These are phyloP conservation scores for Dolichallabes microphthalmus DNA, from an alignment of 2,113 vertebrate species.

Conservation along the genomic window DNA sequence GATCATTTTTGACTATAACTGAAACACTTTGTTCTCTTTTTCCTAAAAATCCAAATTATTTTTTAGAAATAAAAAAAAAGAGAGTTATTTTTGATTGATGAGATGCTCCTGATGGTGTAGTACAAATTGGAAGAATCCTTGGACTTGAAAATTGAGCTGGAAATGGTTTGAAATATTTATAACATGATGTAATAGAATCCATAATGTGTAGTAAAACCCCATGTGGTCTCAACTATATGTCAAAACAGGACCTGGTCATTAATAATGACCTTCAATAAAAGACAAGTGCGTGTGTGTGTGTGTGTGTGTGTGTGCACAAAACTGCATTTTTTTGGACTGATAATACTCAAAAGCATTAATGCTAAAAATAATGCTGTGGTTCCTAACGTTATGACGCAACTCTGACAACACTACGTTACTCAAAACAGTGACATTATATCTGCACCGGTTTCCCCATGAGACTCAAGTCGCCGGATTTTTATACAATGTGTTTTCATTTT, in stretches of 20 bases:
- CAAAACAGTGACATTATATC: neutral
- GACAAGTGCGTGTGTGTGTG: constrained; percentile 1
- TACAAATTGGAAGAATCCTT: neutral
- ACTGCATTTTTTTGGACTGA: neutral
- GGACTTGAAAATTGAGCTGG: neutral
- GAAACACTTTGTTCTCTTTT: neutral
- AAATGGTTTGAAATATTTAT: neutral
- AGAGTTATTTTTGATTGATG: constrained; percentile 18
- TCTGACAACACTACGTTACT: neutral
- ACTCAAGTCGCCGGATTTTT: constrained; percentile 16
- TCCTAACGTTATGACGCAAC: neutral
- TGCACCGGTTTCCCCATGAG: constrained; percentile 4
- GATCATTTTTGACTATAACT: neutral
- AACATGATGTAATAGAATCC: neutral
- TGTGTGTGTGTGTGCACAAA: neutral
- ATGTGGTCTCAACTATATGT: neutral
- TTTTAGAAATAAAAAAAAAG: neutral
- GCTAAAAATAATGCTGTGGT: neutral
- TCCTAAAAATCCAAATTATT: constrained; percentile 6
- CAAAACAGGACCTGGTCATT: neutral
- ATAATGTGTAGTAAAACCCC: neutral
- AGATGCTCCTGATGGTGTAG: neutral
- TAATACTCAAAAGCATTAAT: neutral
- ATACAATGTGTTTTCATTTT: neutral
- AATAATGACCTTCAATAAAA: neutral